Evolutionary conservation across 2,797 vertebrate species (phyloP), one percentile per base, ranked within the genome.

Genomic region (Nannoperca obscura): DNA sequence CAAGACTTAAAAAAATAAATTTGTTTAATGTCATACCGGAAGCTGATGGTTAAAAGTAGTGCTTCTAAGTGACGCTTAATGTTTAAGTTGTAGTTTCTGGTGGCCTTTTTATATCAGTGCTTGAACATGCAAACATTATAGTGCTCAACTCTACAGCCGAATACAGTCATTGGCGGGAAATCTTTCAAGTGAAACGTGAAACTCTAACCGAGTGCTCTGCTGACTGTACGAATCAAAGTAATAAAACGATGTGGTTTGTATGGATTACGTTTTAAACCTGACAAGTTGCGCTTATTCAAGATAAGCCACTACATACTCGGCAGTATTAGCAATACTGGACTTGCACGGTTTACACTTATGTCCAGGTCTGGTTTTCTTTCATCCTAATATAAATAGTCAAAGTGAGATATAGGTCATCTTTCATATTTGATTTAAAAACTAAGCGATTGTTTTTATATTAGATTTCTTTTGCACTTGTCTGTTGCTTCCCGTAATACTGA

Each of bases 401-500:
- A 46, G 7, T 60, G 49, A 62, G 14, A 27, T n/a, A 3, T 38
- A 42, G 34, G n/a, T 12, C 9, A 0, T 15, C 5, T 34, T 32
- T n/a, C 12, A 20, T 46, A 8, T 22, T 7, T 12, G 5, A 38
- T 42, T 22, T 27, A 27, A 12, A 2, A 38, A 17, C 5, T 22
- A 19, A 27, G 3, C 0, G 2, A 2, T 17, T 6, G 10, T 67
- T 40, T 53, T 7, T 47, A 20, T 38, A 27, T 30, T 17, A 20
- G 6, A 47, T 67, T 47, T 70, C 5, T 38, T 19, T 8, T 52
- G 20, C 24, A 62, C 36, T 30, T 38, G 22, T 2, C 2, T 10
- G 8, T n/a, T 57, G 5, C 20, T 40, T 50, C 19, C 20, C n/a
- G 2, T 72, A 38, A 30, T 78, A 75, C 71, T 80, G 34, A 81